Evolutionary conservation across 2,888 invertebrate species (phyloP), one percentile per base, ranked within the genome.

Genomic region (Helobdella robusta): DNA sequence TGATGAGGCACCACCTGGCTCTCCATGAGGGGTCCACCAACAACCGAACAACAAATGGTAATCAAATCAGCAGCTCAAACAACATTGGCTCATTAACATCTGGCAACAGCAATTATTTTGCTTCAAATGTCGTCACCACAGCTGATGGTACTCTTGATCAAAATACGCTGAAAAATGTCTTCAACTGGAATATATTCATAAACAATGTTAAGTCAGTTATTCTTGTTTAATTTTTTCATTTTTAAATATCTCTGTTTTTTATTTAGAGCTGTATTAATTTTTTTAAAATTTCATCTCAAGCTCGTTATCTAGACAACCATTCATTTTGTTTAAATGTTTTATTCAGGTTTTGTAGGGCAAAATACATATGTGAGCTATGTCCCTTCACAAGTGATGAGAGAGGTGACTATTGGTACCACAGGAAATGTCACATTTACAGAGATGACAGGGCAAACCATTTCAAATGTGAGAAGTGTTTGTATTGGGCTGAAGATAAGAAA

Each of bases 341-440:
- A 15, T 11, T 11, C 11, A 54, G 54, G 54, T 54, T 54, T 23
- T 54, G 54, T 15, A 15, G 36, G 18, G 20, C 56, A 23, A 88
- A 89, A 77, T 84, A 64, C 59, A 59, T 84, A 75, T 91, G 91
- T 75, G 83, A 84, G 4, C 84, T 86, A 65, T 91, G 91, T 77
- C 89, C 91, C 0, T 90, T 89, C 76, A 87, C 87, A 71, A 88
- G 88, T 46, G 89, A 89, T 75, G 88, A 88, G 76, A 89, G 88
- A 77, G 88, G 88, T 32, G 89, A 90, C 78, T 89, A 86, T 78
- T 84, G 87, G 75, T 89, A 90, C 76, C 91, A 91, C 75, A 88
- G 88, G 75, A 89, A 89, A 75, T 87, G 90, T 76, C 91, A 91
- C 75, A 83, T 86, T 46, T 85, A 86, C 0, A 77, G 77, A 67